Base-by-base conservation (phyloP, 2,113 vertebrate genomes). In the Onychostoma macrolepis region DNA sequence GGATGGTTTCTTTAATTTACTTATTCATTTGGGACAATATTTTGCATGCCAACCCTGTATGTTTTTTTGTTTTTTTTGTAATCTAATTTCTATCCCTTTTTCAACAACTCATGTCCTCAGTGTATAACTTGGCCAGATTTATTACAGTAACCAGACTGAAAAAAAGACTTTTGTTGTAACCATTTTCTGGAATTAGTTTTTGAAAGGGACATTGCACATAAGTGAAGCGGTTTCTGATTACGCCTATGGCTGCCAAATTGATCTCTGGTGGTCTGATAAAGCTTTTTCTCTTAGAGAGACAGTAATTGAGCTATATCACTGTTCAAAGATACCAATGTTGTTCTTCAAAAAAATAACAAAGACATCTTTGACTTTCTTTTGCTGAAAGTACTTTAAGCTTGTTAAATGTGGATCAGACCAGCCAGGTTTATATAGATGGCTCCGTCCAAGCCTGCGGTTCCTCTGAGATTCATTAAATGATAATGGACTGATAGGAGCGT, bases 401-500 rank as follows among this genome's bases (percentile, higher is more conserved):
- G 79, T 74, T 38, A 76, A 72, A 74, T 76, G 69, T 45, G 87
- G 26, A 85, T 80, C 72, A 41, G 56, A 45, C 71, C 15, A 30
- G 79, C 75, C 61, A 69, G 85, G 67, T 85, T 85, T 85, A 85
- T 71, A 86, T 88, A 87, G 87, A 89, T 71, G 84, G 45, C 33
- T 63, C 65, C 9, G 13, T 53, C 63, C 21, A 36, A 76, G 45
- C 78, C 48, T 75, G 17, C 43, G 63, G 81, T 74, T 87, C 84
- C 80, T 77, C 38, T 17, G 82, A 77, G 72, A 83, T 89, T 86
- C 56, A 83, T 87, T 89, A 86, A 87, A 85, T 90, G 87, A 85
- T 85, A 78, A 83, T 72, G 41, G 43, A 61, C 71, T 48, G 75
- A 75, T 83, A 74, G 87, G 65, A 87, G 67, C 13, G 58, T 76